Percentiles rank a stretch among this genome's conserved stretches.
Conservation (phyloP, 2,888 invertebrate genomes). For the Capitulum mitella region DNA sequence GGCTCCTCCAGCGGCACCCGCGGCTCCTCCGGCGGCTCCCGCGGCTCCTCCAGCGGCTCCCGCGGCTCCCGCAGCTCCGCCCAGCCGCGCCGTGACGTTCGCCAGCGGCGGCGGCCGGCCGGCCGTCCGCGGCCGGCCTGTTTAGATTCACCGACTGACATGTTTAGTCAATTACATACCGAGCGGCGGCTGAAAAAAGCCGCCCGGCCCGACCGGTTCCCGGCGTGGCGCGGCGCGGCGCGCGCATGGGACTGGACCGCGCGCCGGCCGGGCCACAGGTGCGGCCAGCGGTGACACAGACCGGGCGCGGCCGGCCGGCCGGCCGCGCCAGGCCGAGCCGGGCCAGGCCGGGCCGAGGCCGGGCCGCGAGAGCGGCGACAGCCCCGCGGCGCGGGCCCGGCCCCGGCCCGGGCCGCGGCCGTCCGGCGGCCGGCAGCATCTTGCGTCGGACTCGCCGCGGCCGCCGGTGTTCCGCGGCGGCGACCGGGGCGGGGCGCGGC, state of each 20-base stretch:
- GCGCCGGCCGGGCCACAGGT: conserved; percentile 98
- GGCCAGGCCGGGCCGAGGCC: conserved; percentile 69
- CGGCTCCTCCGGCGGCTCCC: too few relatives aligned
- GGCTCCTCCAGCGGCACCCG: too few relatives aligned
- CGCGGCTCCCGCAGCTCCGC: too few relatives aligned
- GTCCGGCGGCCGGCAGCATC: too few relatives aligned
- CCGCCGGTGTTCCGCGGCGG: too few relatives aligned
- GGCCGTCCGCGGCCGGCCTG: conserved; percentile 91
- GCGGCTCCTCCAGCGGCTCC: too few relatives aligned
- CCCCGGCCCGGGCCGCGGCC: too few relatives aligned
- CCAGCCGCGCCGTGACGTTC: too few relatives aligned
- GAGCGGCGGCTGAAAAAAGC: conserved; percentile 94
- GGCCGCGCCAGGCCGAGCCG: conserved; percentile 70
- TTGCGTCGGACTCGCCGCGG: too few relatives aligned
- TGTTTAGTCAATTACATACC: conserved; percentile 82
- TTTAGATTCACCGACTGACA: conserved; percentile 68
- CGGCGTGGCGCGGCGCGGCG: conserved; percentile 78
- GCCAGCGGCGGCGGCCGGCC: conserved; percentile 62
- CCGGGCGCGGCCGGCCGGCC: conserved; percentile 87
- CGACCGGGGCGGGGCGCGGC: too few relatives aligned
- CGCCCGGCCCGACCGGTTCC: conserved; percentile 83
- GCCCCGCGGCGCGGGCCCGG: too few relatives aligned
- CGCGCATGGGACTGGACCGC: conserved; percentile 93
- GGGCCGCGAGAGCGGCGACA: too few relatives aligned
- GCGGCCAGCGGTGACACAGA: conserved; percentile 96